These are phyloP conservation scores for Acrobasis consociella DNA, from an alignment of 2,888 invertebrate genomes.

Conservation along the genomic window DNA sequence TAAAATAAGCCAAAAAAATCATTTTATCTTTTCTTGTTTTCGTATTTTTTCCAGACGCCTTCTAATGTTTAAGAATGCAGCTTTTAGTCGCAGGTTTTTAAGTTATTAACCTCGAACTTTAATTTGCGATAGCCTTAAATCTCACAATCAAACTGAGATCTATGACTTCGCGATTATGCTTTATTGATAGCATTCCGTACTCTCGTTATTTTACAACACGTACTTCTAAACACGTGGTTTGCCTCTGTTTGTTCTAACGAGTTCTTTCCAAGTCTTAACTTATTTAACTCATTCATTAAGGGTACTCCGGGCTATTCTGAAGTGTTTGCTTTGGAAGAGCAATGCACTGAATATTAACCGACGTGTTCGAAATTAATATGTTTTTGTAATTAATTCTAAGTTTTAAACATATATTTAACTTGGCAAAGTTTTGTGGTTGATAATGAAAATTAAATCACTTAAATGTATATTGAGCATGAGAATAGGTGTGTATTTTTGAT, in stretches of 20 bases:
- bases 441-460: background rate
- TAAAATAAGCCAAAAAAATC: too few relatives aligned
- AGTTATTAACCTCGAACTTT: too few relatives aligned
- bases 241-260: slow-evolving; percentile 5
- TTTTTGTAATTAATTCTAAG: background rate
- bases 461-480: background rate
- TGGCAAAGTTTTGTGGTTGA: background rate
- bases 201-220: background rate
- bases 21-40: too few relatives aligned
- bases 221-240: slow-evolving; percentile 4
- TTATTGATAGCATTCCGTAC: background rate
- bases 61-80: too few relatives aligned
- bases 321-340: background rate
- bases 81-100: too few relatives aligned
- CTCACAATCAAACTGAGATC: too few relatives aligned
- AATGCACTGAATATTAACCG: slow-evolving; percentile 8
- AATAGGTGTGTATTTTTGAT: background rate
- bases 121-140: too few relatives aligned
- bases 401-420: background rate
- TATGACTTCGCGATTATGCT: background rate
- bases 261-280: slow-evolving; percentile 13
- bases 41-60: too few relatives aligned
- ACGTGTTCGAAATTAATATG: background rate
- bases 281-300: slow-evolving; percentile 12
- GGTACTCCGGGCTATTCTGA: background rate